phyloP scores from a whole-genome alignment of 2,113 vertebrate species.

The Shinisaurus crocodilurus region DNA sequence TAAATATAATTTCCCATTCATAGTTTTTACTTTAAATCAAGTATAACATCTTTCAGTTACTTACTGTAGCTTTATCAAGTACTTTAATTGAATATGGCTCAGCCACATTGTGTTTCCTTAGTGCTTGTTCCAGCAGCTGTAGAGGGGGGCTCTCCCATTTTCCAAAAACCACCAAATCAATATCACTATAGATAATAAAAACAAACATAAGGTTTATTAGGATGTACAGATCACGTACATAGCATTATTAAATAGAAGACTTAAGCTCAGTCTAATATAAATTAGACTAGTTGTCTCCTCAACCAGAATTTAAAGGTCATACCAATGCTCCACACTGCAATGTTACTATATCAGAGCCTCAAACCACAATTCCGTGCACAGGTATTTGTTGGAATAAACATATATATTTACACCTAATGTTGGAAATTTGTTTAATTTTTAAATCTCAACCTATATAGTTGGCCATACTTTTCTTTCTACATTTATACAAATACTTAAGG shows the following conservation, averaged over 20 bases:
- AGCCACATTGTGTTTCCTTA: constrained; percentile 93
- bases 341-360: neutral
- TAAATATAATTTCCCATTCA: neutral
- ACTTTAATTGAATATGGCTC: constrained; percentile 97
- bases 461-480: neutral
- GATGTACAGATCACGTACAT: no score
- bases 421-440: neutral
- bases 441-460: neutral
- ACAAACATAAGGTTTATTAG: neutral
- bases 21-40: neutral
- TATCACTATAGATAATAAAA: constrained; percentile 85
- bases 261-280: neutral
- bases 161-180: constrained; percentile 97
- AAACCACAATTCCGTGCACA: neutral
- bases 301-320: neutral
- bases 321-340: neutral
- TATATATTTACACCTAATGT: neutral
- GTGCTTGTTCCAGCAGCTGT: constrained; percentile 92
- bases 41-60: constrained; percentile 54
- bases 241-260: neutral
- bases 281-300: neutral
- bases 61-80: constrained; percentile 97
- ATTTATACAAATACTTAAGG: neutral
- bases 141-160: constrained; percentile 96
- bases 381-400: neutral